Evolutionary conservation across 1,140 invertebrate species (phyloP), one percentile per base, ranked within the genome.

Genomic region (Brachionus rubens): DNA sequence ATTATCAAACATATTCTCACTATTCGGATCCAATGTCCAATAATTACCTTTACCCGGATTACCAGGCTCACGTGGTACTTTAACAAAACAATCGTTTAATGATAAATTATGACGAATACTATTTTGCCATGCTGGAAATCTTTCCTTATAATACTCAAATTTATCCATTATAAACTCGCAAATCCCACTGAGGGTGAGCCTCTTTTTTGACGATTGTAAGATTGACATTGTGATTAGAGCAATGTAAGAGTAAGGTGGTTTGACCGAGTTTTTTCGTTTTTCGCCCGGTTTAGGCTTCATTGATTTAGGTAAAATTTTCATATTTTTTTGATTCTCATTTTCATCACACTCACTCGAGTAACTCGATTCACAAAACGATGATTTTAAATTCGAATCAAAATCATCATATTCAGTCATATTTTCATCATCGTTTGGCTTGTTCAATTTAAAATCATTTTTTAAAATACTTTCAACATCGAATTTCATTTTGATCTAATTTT

Each of bases 1-100:
- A 83, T 99, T 99, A 82, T 99, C 96, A 81, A 99, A 99, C 97
- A 99, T 99, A 81, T 98, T 93, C 81, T 98, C 94, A 1, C 92
- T 92, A 72, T 93, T 86, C 0, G 96, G 96, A 85, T 99, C 95
- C 52, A 99, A 83, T 0, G 94, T 96, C 96, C 96, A 99, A 84
- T 98, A 99, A 82, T 98, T 99, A 0, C 96, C 96, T 81, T 99
- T 99, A 7, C 83, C 95, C 0, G 97, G 96, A 82, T 99, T 98
- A 0, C 95, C 96, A 0, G 96, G 95, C 82, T 98, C 96, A 3
- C 96, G 86, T 0, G 96, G 94, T 50, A 99, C 95, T 86, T 99
- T 99, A 19, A 99, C 91, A 84, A 99, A 99, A 81, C 96, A 99
- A 83, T 99, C 96, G 85, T 99, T 99, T 43, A 99, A 86, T 10